A percentile compares a stretch with the other conserved stretches of the same genome.
phyloP scores from a whole-genome alignment of 2,888 invertebrate genomes.

The Hypselothyrea guttata region DNA sequence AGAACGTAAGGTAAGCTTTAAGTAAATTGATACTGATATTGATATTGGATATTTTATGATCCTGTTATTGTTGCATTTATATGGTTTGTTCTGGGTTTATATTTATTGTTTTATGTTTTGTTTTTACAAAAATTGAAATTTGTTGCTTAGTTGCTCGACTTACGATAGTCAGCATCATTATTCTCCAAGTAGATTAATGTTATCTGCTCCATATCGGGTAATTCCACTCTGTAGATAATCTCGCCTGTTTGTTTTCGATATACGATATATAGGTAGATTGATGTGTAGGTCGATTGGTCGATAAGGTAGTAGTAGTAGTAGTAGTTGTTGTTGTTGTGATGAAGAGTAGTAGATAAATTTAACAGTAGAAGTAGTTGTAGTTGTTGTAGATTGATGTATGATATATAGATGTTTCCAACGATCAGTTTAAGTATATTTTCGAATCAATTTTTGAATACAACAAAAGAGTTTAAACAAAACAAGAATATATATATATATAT shows the following conservation, averaged over 20 bases:
- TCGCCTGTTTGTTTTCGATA: conserved; percentile 85
- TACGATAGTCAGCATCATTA: conserved; percentile 84
- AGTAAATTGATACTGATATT: conserved; percentile 43
- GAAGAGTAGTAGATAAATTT: conserved; percentile 56
- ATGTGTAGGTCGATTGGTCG: conserved; percentile 41
- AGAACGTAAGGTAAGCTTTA: conserved; percentile 45
- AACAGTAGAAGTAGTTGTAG: conserved; percentile 48
- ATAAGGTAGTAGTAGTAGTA: conserved; percentile 57
- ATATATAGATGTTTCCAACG: conserved; percentile 30
- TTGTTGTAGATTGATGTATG: conserved; percentile 29
- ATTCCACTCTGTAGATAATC: conserved; percentile 96
- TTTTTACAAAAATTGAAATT: conserved; percentile 57
- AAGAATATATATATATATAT: conserved; percentile 22
- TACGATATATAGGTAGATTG: conserved; percentile 33
- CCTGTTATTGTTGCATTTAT: conserved; percentile 57
- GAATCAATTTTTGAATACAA: conserved; percentile 19
- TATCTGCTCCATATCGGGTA: conserved; percentile 96
- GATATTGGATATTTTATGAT: conserved; percentile 42
- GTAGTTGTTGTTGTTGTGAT: conserved; percentile 42
- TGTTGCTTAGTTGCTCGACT: conserved; percentile 82
- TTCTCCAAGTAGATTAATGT: conserved; percentile 97
- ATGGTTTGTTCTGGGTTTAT: conserved; percentile 45
- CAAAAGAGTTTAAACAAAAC: conserved; percentile 32
- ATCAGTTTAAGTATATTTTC: conserved; percentile 36
- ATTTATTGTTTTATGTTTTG: too few relatives aligned